These are phyloP conservation scores for Prietella phreatophila DNA, from an alignment of 2,113 vertebrate species.

Conservation along the genomic window DNA sequence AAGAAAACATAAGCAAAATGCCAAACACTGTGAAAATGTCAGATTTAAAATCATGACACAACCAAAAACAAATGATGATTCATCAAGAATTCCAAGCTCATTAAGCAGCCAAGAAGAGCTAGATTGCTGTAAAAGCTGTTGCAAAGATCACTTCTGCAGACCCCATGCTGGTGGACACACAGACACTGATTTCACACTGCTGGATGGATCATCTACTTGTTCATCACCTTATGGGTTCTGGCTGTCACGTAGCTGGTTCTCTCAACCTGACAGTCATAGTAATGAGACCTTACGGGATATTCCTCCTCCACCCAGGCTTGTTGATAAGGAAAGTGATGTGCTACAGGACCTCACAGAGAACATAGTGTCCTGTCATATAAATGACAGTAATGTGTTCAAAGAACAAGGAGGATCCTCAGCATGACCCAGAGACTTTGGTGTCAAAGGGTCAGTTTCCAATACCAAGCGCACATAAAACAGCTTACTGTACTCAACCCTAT, in stretches of 20 bases:
- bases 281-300: constrained; percentile 54
- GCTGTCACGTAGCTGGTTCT: constrained; percentile 47
- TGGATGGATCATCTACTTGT: constrained; percentile 52
- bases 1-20: constrained; percentile 19
- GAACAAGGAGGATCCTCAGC: neutral
- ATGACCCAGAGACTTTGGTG: neutral
- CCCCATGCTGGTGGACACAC: constrained; percentile 45
- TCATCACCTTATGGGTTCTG: constrained; percentile 53
- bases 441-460: constrained; percentile 20
- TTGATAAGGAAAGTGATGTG: constrained; percentile 57
- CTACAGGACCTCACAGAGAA: constrained; percentile 61
- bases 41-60: constrained; percentile 65
- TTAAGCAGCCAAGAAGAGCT: constrained; percentile 57
- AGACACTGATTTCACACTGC: constrained; percentile 57
- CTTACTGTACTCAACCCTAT: constrained; percentile 46
- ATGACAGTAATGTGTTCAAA: constrained; percentile 45
- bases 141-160: constrained; percentile 44
- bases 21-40: constrained; percentile 45
- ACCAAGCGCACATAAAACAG: neutral
- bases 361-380: constrained; percentile 55
- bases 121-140: constrained; percentile 61
- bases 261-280: constrained; percentile 43
- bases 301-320: constrained; percentile 70
- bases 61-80: constrained; percentile 42
- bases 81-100: constrained; percentile 63